phyloP scores from a whole-genome alignment of 2,797 vertebrate genomes.

The Erethizon dorsatum region DNA sequence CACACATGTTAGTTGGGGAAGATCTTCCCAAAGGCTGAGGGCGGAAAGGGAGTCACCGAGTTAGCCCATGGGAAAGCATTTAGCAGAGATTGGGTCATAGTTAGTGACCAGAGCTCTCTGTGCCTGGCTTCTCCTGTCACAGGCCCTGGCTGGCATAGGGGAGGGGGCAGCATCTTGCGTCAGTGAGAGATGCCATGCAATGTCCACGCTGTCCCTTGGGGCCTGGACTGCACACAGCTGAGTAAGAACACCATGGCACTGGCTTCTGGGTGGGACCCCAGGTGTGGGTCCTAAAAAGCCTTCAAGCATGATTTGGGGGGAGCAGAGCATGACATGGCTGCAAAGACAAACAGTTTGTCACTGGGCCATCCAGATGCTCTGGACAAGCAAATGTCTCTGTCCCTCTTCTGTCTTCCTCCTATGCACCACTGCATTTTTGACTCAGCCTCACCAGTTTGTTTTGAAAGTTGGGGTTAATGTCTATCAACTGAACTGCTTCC shows the following conservation, averaged over 20 bases:
- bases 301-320: fast-evolving
- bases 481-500: not conserved
- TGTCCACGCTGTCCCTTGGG: fast-evolving
- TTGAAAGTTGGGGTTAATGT: not conserved
- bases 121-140: not conserved
- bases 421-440: fast-evolving
- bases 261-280: not conserved
- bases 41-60: not conserved
- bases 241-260: fast-evolving
- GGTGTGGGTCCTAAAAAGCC: fast-evolving
- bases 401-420: not conserved
- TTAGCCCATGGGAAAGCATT: not conserved
- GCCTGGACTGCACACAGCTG: too few relatives aligned
- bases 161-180: not conserved
- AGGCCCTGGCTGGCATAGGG: not conserved
- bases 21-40: fast-evolving
- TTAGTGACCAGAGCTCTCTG: not conserved
- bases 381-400: fast-evolving
- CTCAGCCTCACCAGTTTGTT: not conserved
- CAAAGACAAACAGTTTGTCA: too few relatives aligned
- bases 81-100: not conserved
- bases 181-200: not conserved
- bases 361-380: fast-evolving
- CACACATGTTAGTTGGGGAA: not conserved
- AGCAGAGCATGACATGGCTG: fast-evolving